Evolutionary conservation across 2,888 invertebrate species (phyloP), one percentile per base, ranked within the genome.

Genomic region (Watsonalla cultraria): DNA sequence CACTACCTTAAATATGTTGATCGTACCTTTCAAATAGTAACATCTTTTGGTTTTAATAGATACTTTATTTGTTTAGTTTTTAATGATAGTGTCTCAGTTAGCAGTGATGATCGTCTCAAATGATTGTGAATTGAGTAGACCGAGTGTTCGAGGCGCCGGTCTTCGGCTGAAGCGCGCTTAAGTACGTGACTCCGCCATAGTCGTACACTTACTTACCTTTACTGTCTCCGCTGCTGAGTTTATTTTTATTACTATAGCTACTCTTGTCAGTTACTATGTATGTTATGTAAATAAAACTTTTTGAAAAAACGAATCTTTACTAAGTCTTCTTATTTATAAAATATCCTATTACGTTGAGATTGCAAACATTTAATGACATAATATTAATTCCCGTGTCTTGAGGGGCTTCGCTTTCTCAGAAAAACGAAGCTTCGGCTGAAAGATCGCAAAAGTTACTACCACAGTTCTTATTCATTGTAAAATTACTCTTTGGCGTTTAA

Each of bases 211-310:
- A 66, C 63, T 55, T 62, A 61, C 62, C 60, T 64, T 68, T 61
- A 64, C 65, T 74, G 66, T 74, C 67, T 74, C 68, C 66, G 78
- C 80, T 82, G 71, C 81, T 78, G 80, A 78, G 79, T 79, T 80
- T 74, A 74, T 78, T 80, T 78, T 76, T 70, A 68, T 73, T 74
- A 77, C 72, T 81, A 76, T 78, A 80, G 69, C 77, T 80, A 80
- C 68, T 79, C 76, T 80, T 83, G 78, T 86, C 81, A 80, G 82
- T 84, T 85, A 75, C 63, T 82, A 81, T 85, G 78, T 80, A 86
- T 84, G 83, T 86, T 86, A 86, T 86, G 87, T 88, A 88, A 88
- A 88, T 88, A 88, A 85, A 86, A 80, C 84, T 84, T 86, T 79
- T 78, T 76, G 72, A 77, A 78, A 78, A 72, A 65, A 61, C 61